These are phyloP conservation scores for Melikaiella ostensackeni DNA, from an alignment of 2,888 invertebrate genomes.

Conservation along the genomic window DNA sequence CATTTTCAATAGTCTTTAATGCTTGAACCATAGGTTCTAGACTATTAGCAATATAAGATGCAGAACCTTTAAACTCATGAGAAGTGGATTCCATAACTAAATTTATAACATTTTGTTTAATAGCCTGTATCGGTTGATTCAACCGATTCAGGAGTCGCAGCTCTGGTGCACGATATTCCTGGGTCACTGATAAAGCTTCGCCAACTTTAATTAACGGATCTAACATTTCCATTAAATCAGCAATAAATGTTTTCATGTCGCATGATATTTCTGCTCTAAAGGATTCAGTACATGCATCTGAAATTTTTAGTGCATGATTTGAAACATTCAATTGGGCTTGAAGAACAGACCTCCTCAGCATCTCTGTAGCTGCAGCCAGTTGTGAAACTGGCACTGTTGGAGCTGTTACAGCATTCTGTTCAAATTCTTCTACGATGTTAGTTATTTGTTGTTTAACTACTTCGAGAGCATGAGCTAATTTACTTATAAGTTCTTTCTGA, in stretches of 20 bases:
- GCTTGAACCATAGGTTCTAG: conserved; percentile 51
- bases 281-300: conserved; percentile 45
- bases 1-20: conserved; percentile 55
- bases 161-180: conserved; percentile 61
- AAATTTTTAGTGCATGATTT: conserved; percentile 40
- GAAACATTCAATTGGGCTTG: conserved; percentile 48
- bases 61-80: conserved; percentile 40
- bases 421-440: conserved; percentile 65
- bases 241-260: conserved; percentile 48
- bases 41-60: conserved; percentile 43
- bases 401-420: conserved; percentile 59
- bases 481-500: conserved; percentile 34
- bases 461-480: conserved; percentile 53
- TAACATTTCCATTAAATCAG: conserved; percentile 52
- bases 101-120: conserved; percentile 58
- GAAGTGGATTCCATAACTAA: conserved; percentile 52
- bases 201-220: conserved; percentile 55
- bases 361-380: conserved; percentile 62
- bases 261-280: conserved; percentile 45
- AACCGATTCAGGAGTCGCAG: conserved; percentile 63
- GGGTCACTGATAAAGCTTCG: conserved; percentile 53
- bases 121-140: conserved; percentile 57
- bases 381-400: conserved; percentile 55
- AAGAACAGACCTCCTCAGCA: conserved; percentile 58
- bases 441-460: conserved; percentile 62